Evolutionary conservation across 2,888 invertebrate species (phyloP), one percentile per base, ranked within the genome.

Genomic region (Meta bourneti): DNA sequence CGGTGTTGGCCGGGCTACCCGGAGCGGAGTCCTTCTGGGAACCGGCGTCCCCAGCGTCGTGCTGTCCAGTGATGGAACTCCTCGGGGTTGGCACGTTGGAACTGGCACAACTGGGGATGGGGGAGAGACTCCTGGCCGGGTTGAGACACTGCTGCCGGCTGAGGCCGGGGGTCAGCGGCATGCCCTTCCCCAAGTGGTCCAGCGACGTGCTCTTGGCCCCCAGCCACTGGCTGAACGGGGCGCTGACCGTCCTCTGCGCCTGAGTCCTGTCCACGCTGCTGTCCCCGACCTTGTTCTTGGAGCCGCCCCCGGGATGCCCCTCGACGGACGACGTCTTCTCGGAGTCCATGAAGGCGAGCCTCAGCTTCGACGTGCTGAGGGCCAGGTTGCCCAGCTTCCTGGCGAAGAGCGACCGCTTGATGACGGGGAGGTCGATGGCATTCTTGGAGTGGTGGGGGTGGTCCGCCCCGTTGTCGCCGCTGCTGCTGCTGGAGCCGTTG

Each of bases 51-150:
- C n/a, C 20, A 19, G 54, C 20, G 69, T 78, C 84, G 1, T 75
- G 85, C 34, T 89, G 89, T 70, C 93, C 93, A 1, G 91, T 89
- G 20, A 93, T 91, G 8, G 93, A 91, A 51, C 83, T 91, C 71
- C 93, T 77, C 6, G 93, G 93, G 9, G 93, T 91, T 75, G 86
- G 90, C 84, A 91, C 91, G 70, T 92, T 92, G 11, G 93, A 90
- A 81, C 90, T 90, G 11, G 92, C 93, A 49, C 92, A 91, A 48
- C 93, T 93, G 7, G 89, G 93, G 13, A 93, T 93, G 11, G 93
- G 93, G 7, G 93, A 93, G 51, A 93, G 61, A 54, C 92, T 92
- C 9, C 93, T 81, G 16, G 89, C 85, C 7, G 91, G 86, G 7
- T 87, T 78, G 16, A 92, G 61, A 51, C 61, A 69, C 8, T 90